Evolutionary conservation across 2,797 vertebrate species (phyloP), one percentile per base, ranked within the genome.

Genomic region (Semotilus atromaculatus): DNA sequence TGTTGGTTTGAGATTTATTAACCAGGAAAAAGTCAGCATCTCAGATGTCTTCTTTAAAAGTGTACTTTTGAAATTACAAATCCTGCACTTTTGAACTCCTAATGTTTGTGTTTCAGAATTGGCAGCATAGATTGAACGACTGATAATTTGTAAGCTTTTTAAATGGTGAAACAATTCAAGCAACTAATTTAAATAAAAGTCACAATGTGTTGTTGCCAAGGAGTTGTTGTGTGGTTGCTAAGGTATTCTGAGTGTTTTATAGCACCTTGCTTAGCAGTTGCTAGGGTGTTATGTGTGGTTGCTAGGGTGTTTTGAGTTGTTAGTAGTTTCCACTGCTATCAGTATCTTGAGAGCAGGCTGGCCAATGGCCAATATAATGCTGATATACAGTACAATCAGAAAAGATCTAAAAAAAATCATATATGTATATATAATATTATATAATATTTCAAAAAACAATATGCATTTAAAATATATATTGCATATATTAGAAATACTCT

Each of bases 1-100:
- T 83, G 55, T 68, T 34, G 45, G 45, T 34, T 78, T 4, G 75
- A 88, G 82, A 89, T 88, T 88, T 87, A 90, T 88, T 90, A 90
- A 90, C 86, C 83, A 77, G 83, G 79, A 77, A 74, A 74, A 81
- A 68, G 80, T 23, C 73, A 62, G 81, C 62, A 85, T 78, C 80
- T 75, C 67, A 88, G 67, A 86, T 72, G 72, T 87, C 84, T 38
- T 81, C 70, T 80, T 18, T 64, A 18, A 62, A 29, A 18, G 14
- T 31, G 29, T 64, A 64, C 62, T 31, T 70, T 51, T 43, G 1
- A n/a, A 73, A 29, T 51, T 64, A 40, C 9, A 73, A 48, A 60
- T 74, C 9, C 23, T 62, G 70, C 71, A 75, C 85, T 77, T 73
- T 72, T 83, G 77, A 89, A 87, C 88, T 81, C 34, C 55, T 34